phyloP scores from a whole-genome alignment of 2,888 invertebrate genomes.

The Lottia gigantea region DNA sequence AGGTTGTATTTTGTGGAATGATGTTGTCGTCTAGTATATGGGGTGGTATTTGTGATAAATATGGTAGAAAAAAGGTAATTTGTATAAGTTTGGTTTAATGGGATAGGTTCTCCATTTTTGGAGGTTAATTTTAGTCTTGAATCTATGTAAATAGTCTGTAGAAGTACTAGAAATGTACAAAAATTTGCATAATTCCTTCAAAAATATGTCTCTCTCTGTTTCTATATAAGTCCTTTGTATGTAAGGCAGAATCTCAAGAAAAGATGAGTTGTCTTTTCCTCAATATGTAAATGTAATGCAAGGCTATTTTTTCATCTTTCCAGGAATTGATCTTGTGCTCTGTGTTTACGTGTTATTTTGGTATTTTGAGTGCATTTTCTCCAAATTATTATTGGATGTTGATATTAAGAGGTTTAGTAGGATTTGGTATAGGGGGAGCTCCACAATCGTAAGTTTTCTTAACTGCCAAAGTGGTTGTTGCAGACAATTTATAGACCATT shows the following conservation, averaged over 20 bases:
- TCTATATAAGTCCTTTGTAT: no score
- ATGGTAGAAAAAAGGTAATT: conserved; percentile 86
- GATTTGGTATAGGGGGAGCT: conserved; percentile 95
- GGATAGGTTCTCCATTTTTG: no score
- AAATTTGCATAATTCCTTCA: no score
- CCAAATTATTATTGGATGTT: conserved; percentile 92
- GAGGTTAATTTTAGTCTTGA: no score
- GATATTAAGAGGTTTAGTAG: conserved; percentile 89
- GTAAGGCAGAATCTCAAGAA: no score
- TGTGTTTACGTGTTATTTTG: conserved; percentile 90
- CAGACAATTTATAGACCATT: no score
- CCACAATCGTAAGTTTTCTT: conserved; percentile 88
- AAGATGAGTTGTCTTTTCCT: no score
- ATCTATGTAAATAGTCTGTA: no score
- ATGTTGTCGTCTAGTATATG: conserved; percentile 96
- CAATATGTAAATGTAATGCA: no score
- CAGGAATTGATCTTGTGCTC: conserved; percentile 91
- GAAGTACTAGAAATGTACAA: no score
- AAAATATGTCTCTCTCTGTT: no score
- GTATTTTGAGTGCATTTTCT: conserved; percentile 87
- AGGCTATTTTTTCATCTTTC: conserved; percentile 51
- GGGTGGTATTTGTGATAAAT: conserved; percentile 93
- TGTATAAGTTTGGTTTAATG: conserved; percentile 28
- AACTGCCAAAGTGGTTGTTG: no score
- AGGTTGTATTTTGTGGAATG: conserved; percentile 92